Base-by-base conservation (phyloP, 2,113 vertebrate species). In the Embiotoca jacksoni region DNA sequence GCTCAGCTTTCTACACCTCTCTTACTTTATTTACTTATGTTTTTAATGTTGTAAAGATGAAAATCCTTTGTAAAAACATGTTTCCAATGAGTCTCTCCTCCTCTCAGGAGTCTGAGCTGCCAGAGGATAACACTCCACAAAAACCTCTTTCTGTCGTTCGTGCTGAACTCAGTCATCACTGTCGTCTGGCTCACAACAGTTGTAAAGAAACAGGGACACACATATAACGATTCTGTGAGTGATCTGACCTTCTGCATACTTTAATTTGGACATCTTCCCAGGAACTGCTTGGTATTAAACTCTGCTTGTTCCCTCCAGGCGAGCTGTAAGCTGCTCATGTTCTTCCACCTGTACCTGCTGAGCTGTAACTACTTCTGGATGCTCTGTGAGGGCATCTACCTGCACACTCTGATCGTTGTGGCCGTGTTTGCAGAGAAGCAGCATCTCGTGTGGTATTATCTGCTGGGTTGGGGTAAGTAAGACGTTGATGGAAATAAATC, bases 311-410 rank as follows among this genome's bases (percentile, higher is more conserved):
- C 16, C 11, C 7, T 54, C 0, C 47, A 99, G 98, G 81, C 93
- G 5, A 96, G 95, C 72, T 99, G 98, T 85, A 99, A 97, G 90
- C 92, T 99, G 39, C 94, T 92, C 0, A 94, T 95, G 69, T 97
- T 99, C 72, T 91, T 99, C 75, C 98, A 99, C 31, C 91, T 96
- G 50, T 99, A 99, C 66, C 91, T 98, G 39, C 91, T 98, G 90
- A 96, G 97, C 76, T 99, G 98, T 73, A 99, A 98, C 91, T 99
- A 99, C 92, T 99, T 99, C 80, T 99, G 98, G 98, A 99, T 99
- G 98, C 94, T 99, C 4, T 99, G 98, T 44, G 98, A 99, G 91
- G 98, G 98, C 56, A 98, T 99, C 89, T 99, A 99, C 85, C 93
- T 99, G 62, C 98, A 99, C 72, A 99, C 98, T 0, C 96, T 99